Base-by-base conservation (phyloP, 2,113 vertebrate genomes). In the Rattus rattus region DNA sequence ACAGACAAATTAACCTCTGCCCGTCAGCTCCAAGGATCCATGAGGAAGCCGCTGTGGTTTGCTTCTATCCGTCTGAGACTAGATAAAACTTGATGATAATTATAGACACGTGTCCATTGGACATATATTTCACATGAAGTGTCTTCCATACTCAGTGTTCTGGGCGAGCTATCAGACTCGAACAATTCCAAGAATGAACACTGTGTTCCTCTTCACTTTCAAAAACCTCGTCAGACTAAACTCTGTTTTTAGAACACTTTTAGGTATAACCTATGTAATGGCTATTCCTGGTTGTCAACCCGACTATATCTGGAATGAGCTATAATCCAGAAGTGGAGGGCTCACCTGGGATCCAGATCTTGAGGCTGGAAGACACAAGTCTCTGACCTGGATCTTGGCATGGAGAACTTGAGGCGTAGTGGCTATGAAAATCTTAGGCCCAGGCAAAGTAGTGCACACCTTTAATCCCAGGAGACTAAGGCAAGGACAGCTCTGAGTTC, bases 61-160 rank as follows among this genome's bases (percentile, higher is more conserved):
- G 98, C 98, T 97, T 98, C 98, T 98, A 98, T 98, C 99, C 98
- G 98, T 98, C 97, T 97, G 96, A 98, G 98, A 98, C 97, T 97
- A 98, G 98, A 98, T 98, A 98, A 98, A 98, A 98, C 97, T 98
- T 98, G 98, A 98, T 98, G 98, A 98, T 99, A 99, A 99, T 99
- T 99, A 99, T 99, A 99, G 99, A 99, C 99, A 99, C 98, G 99
- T 99, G 99, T 99, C 99, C 99, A 99, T 99, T 98, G 98, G 98
- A 98, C 97, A 98, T 98, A 95, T 70, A 94, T 96, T 98, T 97
- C 96, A 94, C 93, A 93, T 90, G 97, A 98, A 98, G 84, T 61
- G 94, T 81, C 93, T 93, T 94, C 92, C 96, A 93, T 75, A 95
- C 76, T 97, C 36, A 77, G 92, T 95, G 97, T 98, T 96, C 97